Evolutionary conservation across 2,113 vertebrate species (phyloP).

Genomic region (Tragelaphus scriptus): DNA sequence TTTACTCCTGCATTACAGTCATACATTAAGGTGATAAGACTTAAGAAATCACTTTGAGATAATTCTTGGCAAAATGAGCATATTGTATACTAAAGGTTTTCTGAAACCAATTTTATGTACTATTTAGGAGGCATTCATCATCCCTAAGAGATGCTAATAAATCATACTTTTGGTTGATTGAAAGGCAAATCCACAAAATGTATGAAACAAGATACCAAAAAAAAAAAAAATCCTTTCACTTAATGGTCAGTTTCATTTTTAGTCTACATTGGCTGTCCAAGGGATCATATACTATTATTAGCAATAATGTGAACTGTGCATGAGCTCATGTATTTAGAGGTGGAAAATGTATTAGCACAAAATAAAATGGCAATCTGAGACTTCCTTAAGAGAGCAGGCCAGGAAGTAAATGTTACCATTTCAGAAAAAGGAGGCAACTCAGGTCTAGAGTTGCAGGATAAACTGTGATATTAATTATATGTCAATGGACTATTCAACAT

Average conservation of each 20-base stretch:
- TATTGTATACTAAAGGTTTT: constrained; percentile 10
- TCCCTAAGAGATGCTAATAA: not conserved
- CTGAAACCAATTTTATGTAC: constrained; percentile 23
- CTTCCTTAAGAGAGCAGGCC: not conserved
- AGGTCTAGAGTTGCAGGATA: not conserved
- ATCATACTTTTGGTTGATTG: not conserved
- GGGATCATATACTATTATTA: not conserved
- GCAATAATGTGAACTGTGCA: not conserved
- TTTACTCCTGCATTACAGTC: not conserved
- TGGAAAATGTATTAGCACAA: not conserved
- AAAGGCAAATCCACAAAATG: not conserved
- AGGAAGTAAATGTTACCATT: not conserved
- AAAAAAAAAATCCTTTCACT: not conserved
- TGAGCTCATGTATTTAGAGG: not conserved
- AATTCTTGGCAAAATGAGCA: constrained; percentile 17
- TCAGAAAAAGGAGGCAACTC: not conserved
- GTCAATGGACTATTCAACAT: not conserved
- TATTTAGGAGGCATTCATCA: not conserved
- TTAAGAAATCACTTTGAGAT: not conserved
- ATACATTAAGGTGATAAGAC: not conserved
- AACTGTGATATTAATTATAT: not conserved
- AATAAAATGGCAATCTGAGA: not conserved
- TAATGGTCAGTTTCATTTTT: not conserved
- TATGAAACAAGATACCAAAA: not conserved
- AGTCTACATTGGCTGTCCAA: not conserved